phyloP scores from a whole-genome alignment of 2,113 vertebrate species.

The Choloepus hoffmanni region DNA sequence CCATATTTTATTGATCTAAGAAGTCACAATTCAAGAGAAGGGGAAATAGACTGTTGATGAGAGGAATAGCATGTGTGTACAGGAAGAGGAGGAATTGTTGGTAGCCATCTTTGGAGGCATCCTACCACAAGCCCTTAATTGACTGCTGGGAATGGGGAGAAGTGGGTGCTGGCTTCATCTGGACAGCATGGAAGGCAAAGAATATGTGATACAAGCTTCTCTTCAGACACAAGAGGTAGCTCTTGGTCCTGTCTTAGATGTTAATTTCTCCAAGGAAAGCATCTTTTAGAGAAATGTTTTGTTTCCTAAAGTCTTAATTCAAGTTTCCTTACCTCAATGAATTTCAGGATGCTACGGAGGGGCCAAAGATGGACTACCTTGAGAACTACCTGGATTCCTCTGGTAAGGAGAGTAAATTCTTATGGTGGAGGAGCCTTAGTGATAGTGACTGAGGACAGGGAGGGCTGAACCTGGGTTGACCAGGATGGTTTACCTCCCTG shows the following conservation, averaged over 20 bases:
- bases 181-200: not conserved
- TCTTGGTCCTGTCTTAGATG: not conserved
- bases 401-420: not conserved
- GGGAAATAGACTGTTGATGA: not conserved
- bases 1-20: not conserved
- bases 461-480: not conserved
- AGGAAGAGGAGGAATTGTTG: not conserved
- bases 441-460: not conserved
- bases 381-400: not conserved
- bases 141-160: not conserved
- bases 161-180: not conserved
- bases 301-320: conserved; percentile 30
- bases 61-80: not conserved
- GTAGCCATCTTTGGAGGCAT: not conserved
- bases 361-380: not conserved
- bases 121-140: not conserved
- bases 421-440: not conserved
- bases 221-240: not conserved
- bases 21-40: not conserved
- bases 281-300: conserved; percentile 42
- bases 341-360: conserved; percentile 57
- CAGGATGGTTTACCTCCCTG: not conserved
- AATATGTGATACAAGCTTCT: not conserved
- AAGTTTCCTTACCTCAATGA: conserved; percentile 17
- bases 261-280: conserved; percentile 39